Evolutionary conservation across 2,888 invertebrate genomes (phyloP).

Genomic region (Parthenolecanium corni): DNA sequence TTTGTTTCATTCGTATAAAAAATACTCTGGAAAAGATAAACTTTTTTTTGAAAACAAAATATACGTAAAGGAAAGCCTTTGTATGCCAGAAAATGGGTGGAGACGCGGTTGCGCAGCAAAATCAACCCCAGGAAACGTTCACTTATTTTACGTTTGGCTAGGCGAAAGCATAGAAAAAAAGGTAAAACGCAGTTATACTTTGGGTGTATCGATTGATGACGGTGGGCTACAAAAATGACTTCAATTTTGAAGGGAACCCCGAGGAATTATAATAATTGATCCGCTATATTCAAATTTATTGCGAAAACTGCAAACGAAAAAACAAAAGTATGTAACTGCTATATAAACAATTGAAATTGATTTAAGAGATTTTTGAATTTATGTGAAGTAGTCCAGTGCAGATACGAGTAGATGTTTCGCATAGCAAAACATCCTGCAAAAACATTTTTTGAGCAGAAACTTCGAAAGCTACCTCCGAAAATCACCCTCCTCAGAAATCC

Average conservation of each 20-base stretch:
- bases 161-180: constrained; percentile 2
- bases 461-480: too few species aligned
- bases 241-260: background rate
- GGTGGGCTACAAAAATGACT: constrained; percentile 11
- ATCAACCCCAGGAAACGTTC: constrained; percentile 17
- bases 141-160: constrained; percentile 9
- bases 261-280: constrained; percentile 9
- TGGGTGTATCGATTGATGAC: constrained; percentile 23
- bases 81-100: constrained; percentile 15
- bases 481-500: too few species aligned
- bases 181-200: constrained; percentile 15
- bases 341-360: too few species aligned
- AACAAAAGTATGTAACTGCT: too few species aligned
- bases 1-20: too few species aligned
- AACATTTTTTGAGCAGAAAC: too few species aligned
- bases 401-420: too few species aligned
- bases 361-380: too few species aligned
- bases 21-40: too few species aligned
- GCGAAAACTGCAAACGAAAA: too few species aligned
- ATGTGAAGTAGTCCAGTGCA: too few species aligned
- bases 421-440: too few species aligned
- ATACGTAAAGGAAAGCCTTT: background rate
- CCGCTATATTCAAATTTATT: constrained; percentile 4
- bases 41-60: background rate
- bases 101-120: constrained; percentile 19